These are phyloP conservation scores for Amphiprion percula DNA, from an alignment of 2,113 vertebrate genomes.

Conservation along the genomic window DNA sequence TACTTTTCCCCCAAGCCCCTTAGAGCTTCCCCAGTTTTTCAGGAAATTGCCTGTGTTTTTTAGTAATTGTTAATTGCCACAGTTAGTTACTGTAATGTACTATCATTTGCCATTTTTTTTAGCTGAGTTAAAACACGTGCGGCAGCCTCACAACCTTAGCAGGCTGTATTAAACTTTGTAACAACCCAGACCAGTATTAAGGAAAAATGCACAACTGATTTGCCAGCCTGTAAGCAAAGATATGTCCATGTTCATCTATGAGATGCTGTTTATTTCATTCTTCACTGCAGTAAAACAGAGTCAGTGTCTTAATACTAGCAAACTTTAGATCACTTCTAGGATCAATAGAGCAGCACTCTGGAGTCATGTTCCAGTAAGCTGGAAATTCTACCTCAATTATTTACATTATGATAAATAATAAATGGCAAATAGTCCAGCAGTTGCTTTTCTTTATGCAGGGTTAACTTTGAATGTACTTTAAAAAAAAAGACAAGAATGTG, in stretches of 20 bases:
- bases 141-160: background rate
- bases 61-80: too few relatives aligned
- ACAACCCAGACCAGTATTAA: background rate
- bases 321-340: conserved; percentile 32
- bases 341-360: conserved; percentile 39
- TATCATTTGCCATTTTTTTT: too few relatives aligned
- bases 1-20: too few relatives aligned
- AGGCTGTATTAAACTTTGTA: background rate
- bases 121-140: background rate
- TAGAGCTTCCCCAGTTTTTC: too few relatives aligned
- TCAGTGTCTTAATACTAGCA: conserved; percentile 38
- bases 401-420: conserved; percentile 32
- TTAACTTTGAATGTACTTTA: too few relatives aligned
- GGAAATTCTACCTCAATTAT: conserved; percentile 35
- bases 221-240: too few relatives aligned
- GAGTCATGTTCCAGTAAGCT: conserved; percentile 37
- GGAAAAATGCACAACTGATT: too few relatives aligned
- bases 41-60: too few relatives aligned
- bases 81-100: too few relatives aligned
- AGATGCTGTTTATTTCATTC: background rate
- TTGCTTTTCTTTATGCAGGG: background rate
- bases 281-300: conserved; percentile 1
- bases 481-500: background rate
- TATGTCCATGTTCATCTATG: too few relatives aligned
- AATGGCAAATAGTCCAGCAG: background rate